Base-by-base conservation (phyloP, 2,888 invertebrate species). In the Ormyrus nitidulus region DNA sequence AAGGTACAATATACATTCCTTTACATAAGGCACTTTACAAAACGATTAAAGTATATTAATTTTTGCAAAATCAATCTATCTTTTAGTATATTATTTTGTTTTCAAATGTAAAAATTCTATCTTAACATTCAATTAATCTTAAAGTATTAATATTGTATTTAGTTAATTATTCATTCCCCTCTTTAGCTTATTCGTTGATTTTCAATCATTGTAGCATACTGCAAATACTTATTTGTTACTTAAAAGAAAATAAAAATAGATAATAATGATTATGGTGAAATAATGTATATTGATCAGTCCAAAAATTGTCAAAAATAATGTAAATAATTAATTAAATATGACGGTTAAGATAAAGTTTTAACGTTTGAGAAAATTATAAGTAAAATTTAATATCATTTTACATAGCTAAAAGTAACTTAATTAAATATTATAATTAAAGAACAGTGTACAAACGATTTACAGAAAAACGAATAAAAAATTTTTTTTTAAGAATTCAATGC, bases 11-110 rank as follows among this genome's bases (percentile, higher is more conserved):
- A 13, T 72, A 72, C 62, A 80, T 34, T 58, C 13, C 11, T 72
- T 66, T 53, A 34, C 44, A 59, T 66, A 80, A 80, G 80, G 80
- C 80, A 80, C 80, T 76, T 76, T 61, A 76, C 62, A 76, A 68
- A 48, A 54, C 46, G 6, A 69, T 58, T 59, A 34, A 34, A 34
- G 34, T 64, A 62, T 61, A 59, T 48, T 65, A 73, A 34, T 34
- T 34, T 34, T 34, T 34, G 34, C 34, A 34, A 34, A 34, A 34
- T 62, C 6, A 49, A 61, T 49, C 6, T 48, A 68, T 68, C 19
- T 19, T 34, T 34, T 34, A 34, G 34, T 4, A 34, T 34, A 34
- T 34, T 34, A 34, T 53, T 49, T 64, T 44, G 3, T 64, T 51
- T 62, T 51, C 2, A 59, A 46, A 53, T 72, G 10, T 59, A 73